Conservation (phyloP, 2,113 vertebrate genomes). For the Phocoena phocoena region DNA sequence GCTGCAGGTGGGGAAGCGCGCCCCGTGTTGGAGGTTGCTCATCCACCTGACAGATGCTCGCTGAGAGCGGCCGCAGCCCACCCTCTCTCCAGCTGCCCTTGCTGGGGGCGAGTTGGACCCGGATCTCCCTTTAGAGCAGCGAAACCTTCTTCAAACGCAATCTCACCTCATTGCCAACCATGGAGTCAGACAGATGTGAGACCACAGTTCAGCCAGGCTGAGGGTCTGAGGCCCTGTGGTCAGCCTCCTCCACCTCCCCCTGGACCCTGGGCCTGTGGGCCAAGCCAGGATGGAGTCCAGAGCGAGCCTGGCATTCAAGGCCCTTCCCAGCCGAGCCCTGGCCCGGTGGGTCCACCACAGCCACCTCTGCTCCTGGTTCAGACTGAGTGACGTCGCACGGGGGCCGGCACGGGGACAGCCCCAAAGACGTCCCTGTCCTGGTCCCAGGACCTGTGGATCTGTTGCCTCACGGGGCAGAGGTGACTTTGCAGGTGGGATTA, state of each 20-base stretch:
- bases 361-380: not conserved
- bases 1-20: too few species aligned
- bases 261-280: accelerated
- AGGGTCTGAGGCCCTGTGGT: not conserved
- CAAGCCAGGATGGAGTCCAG: not conserved
- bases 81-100: not conserved
- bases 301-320: not conserved
- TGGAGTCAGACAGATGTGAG: not conserved
- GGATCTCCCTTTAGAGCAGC: not conserved
- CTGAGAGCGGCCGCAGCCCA: not conserved
- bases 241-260: not conserved
- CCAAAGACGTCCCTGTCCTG: not conserved
- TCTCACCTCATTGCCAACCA: accelerated
- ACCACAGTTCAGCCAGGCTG: not conserved
- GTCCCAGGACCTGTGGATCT: accelerated
- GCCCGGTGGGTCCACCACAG: accelerated
- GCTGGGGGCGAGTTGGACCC: not conserved
- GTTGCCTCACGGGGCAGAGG: not conserved
- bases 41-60: not conserved
- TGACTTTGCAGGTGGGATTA: not conserved
- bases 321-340: not conserved
- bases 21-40: not conserved
- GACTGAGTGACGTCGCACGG: not conserved
- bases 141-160: not conserved
- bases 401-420: not conserved